These are phyloP conservation scores for Fabriciana adippe DNA, from an alignment of 2,888 invertebrate genomes.

Conservation along the genomic window DNA sequence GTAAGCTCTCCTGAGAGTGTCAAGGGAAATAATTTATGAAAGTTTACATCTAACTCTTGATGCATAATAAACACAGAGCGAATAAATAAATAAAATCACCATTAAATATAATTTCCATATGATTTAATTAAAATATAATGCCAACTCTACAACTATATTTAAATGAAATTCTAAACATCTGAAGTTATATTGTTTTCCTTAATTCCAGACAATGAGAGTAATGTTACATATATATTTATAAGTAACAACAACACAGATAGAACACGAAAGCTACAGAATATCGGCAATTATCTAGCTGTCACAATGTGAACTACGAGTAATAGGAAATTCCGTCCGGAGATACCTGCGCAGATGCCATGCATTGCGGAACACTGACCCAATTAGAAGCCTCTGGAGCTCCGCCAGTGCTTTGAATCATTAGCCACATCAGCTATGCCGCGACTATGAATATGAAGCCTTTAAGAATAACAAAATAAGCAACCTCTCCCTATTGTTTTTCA, in stretches of 20 bases:
- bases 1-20: neutral
- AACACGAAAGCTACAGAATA: neutral
- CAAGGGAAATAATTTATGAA: too few relatives aligned
- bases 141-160: too few relatives aligned
- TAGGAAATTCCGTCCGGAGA: constrained; percentile 23
- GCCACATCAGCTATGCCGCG: constrained; percentile 10
- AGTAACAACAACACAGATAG: neutral
- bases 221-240: neutral
- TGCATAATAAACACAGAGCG: too few relatives aligned
- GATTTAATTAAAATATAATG: too few relatives aligned
- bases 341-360: constrained; percentile 25
- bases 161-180: too few relatives aligned
- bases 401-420: constrained; percentile 30
- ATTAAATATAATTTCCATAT: too few relatives aligned
- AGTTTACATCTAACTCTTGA: too few relatives aligned
- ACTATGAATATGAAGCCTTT: neutral
- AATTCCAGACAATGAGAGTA: too few relatives aligned
- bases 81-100: too few relatives aligned
- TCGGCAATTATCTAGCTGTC: constrained; percentile 18
- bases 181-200: too few relatives aligned
- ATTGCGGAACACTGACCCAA: constrained; percentile 34
- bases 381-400: constrained; percentile 30
- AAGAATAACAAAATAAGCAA: neutral
- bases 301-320: constrained; percentile 25
- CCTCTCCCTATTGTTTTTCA: neutral